Evolutionary conservation across 2,797 vertebrate genomes (phyloP).

Genomic region (Lagodon rhomboides): DNA sequence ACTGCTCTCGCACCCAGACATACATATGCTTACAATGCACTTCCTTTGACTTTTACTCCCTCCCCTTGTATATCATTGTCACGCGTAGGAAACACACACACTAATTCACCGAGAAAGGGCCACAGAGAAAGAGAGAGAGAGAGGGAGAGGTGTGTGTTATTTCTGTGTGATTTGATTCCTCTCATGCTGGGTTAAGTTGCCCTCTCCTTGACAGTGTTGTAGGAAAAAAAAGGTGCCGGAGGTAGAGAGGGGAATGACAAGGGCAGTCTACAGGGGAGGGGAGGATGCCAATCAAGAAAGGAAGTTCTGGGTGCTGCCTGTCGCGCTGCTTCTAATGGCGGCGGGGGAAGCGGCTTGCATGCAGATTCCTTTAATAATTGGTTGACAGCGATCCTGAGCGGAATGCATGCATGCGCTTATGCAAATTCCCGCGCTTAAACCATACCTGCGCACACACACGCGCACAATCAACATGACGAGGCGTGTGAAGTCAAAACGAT

Average conservation of each 20-base stretch:
- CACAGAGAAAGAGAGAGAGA: slow-evolving; percentile 38
- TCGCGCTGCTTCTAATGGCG: slow-evolving; percentile 56
- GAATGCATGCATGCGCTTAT: slow-evolving; percentile 73
- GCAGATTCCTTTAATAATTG: slow-evolving; percentile 74
- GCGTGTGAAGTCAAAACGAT: slow-evolving; percentile 34
- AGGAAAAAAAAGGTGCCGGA: slow-evolving; percentile 38
- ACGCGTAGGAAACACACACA: slow-evolving; percentile 29
- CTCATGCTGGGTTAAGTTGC: slow-evolving; percentile 48
- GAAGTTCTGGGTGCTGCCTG: slow-evolving; percentile 59
- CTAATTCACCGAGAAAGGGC: slow-evolving; percentile 27
- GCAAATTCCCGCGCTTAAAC: slow-evolving; percentile 57
- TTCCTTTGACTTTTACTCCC: slow-evolving; percentile 70
- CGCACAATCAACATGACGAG: slow-evolving; percentile 28
- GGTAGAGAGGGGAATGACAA: slow-evolving; percentile 62
- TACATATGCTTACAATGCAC: slow-evolving; percentile 73
- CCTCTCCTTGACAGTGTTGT: slow-evolving; percentile 59
- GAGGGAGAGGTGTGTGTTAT: slow-evolving; percentile 49
- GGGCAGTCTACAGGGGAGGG: slow-evolving; percentile 58
- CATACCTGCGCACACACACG: slow-evolving; percentile 38
- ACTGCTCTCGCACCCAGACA: slow-evolving; percentile 40
- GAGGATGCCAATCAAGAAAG: slow-evolving; percentile 73
- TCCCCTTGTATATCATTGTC: slow-evolving; percentile 66
- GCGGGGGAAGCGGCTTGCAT: slow-evolving; percentile 46
- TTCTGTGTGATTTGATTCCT: slow-evolving; percentile 68
- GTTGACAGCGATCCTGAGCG: slow-evolving; percentile 62